Percentiles rank a stretch among this genome's conserved stretches.
phyloP scores from a whole-genome alignment of 1,140 invertebrate genomes.

The Temnothorax curvispinosus region DNA sequence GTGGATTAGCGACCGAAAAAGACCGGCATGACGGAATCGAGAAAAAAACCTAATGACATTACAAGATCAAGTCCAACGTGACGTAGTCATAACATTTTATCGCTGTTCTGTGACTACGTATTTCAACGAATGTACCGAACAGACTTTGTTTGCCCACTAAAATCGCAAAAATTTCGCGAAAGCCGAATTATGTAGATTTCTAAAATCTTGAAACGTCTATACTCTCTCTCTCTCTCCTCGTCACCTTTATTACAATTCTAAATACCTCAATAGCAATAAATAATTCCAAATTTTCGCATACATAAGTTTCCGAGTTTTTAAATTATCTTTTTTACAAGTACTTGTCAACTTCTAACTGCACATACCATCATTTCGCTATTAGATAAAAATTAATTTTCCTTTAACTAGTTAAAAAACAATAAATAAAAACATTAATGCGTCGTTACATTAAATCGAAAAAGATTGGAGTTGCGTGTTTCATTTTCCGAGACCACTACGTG shows the following conservation, averaged over 20 bases:
- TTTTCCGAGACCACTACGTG: constrained; percentile 9
- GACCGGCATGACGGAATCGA: constrained; percentile 14
- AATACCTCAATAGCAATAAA: background rate
- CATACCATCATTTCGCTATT: background rate
- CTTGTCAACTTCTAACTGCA: background rate
- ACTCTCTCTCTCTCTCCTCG: too few species aligned
- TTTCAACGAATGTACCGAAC: background rate
- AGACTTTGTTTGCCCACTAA: constrained; percentile 14
- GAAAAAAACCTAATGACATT: constrained; percentile 34
- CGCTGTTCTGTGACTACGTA: background rate
- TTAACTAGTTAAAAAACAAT: background rate
- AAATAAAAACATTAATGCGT: background rate
- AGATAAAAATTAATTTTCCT: background rate
- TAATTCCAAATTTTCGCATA: background rate
- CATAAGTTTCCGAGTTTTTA: background rate
- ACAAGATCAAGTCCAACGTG: constrained; percentile 51
- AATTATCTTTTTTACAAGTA: constrained; percentile 5
- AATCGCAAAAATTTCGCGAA: background rate
- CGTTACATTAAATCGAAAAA: background rate
- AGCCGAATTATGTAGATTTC: background rate
- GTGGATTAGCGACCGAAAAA: constrained; percentile 50
- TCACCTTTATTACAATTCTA: background rate
- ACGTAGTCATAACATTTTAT: constrained; percentile 47
- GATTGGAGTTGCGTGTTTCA: background rate
- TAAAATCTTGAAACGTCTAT: background rate